These are phyloP conservation scores for Platycercus adscitus DNA, from an alignment of 2,113 vertebrate species.

Conservation along the genomic window DNA sequence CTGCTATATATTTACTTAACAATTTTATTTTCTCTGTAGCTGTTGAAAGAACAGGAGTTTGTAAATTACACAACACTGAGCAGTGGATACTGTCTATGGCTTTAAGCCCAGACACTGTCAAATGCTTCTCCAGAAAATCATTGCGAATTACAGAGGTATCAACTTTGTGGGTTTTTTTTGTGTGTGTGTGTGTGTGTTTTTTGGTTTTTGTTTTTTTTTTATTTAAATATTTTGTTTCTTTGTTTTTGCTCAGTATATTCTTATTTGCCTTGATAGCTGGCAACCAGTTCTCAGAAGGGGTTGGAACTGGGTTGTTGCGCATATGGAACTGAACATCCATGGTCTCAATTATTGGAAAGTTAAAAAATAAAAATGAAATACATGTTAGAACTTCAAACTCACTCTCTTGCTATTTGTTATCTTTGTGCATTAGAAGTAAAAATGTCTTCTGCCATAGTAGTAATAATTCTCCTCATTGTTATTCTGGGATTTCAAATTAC, in stretches of 20 bases:
- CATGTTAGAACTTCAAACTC: background rate
- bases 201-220: background rate
- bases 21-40: slow-evolving; percentile 71
- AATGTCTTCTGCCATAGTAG: slow-evolving; percentile 28
- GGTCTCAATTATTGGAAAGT: slow-evolving; percentile 42
- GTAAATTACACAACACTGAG: slow-evolving; percentile 76
- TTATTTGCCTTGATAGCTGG: slow-evolving; percentile 28
- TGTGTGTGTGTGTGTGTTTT: background rate
- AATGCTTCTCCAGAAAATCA: slow-evolving; percentile 67
- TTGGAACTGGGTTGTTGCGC: slow-evolving; percentile 22
- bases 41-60: slow-evolving; percentile 79
- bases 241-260: slow-evolving; percentile 40
- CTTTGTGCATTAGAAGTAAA: slow-evolving; percentile 28
- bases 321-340: slow-evolving; percentile 36
- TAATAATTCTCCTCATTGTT: background rate
- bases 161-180: background rate
- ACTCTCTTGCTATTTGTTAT: slow-evolving; percentile 30
- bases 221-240: slow-evolving; percentile 61
- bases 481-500: slow-evolving; percentile 8
- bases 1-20: slow-evolving; percentile 74
- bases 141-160: slow-evolving; percentile 67
- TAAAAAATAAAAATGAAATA: slow-evolving; percentile 4
- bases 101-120: slow-evolving; percentile 76
- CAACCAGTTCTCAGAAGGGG: background rate
- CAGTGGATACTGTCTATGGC: slow-evolving; percentile 72